phyloP scores from a whole-genome alignment of 2,797 vertebrate genomes.

The Lepus oiostolus region DNA sequence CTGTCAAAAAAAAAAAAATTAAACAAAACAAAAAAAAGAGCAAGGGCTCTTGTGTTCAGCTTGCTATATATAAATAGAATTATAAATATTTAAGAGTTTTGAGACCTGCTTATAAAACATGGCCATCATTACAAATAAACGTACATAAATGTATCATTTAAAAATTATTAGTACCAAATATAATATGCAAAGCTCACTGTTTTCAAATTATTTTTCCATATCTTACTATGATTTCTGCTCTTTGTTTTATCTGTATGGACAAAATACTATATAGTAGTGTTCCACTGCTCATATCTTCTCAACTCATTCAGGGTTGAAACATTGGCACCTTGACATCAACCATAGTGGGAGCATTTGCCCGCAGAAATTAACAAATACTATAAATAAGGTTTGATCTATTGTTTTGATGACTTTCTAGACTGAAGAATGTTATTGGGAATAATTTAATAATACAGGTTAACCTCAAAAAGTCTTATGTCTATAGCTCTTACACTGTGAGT shows the following conservation, averaged over 20 bases:
- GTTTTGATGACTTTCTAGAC: background rate
- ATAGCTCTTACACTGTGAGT: background rate
- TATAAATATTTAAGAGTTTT: conserved; percentile 40
- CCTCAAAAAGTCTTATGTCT: background rate
- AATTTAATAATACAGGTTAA: conserved; percentile 40
- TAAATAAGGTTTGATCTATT: background rate
- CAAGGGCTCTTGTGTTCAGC: no score
- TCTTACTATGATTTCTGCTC: background rate
- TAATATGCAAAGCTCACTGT: background rate
- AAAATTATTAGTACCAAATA: background rate
- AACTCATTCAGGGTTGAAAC: background rate
- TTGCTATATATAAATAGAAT: background rate
- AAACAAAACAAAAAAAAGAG: no score
- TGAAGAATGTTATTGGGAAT: background rate
- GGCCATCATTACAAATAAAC: conserved; percentile 25
- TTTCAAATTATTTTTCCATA: conserved; percentile 5
- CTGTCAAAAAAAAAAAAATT: no score
- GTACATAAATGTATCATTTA: conserved; percentile 1
- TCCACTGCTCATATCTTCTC: background rate
- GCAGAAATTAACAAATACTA: background rate
- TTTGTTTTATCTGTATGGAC: background rate
- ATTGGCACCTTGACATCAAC: background rate
- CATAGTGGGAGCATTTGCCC: background rate
- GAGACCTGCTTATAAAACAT: background rate
- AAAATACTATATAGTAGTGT: background rate